Percentiles rank a stretch among this genome's conserved stretches.
phyloP scores from a whole-genome alignment of 2,888 invertebrate species.

The Andrena trimmerana region DNA sequence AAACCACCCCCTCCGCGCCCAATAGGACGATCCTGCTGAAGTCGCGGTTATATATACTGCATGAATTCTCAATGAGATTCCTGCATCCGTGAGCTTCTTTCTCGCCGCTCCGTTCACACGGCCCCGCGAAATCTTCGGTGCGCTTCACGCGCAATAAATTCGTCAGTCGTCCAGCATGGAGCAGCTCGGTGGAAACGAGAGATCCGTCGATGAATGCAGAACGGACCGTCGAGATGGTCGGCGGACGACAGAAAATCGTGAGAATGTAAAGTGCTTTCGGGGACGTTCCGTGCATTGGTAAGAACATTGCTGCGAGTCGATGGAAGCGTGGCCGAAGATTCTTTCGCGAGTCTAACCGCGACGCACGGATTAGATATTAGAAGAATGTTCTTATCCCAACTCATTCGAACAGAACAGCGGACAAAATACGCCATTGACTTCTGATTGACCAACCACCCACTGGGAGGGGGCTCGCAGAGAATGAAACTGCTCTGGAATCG shows the following conservation, averaged over 20 bases:
- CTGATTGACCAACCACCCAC: too few relatives aligned
- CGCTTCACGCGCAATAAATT: conserved; percentile 81
- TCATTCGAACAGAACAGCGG: too few relatives aligned
- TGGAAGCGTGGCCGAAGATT: neutral
- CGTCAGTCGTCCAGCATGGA: conserved; percentile 76
- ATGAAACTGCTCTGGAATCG: neutral
- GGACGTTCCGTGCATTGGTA: conserved; percentile 37
- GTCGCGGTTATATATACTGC: conserved; percentile 72
- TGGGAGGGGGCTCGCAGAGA: neutral
- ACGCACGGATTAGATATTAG: too few relatives aligned
- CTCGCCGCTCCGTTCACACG: conserved; percentile 54
- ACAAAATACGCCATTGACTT: too few relatives aligned
- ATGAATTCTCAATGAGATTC: conserved; percentile 80
- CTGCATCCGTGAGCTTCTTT: conserved; percentile 50
- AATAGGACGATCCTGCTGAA: conserved; percentile 67
- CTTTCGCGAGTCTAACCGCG: neutral
- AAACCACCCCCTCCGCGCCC: conserved; percentile 38
- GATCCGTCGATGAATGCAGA: conserved; percentile 81
- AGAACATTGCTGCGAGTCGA: conserved; percentile 34
- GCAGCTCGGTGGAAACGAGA: conserved; percentile 72
- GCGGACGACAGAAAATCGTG: conserved; percentile 69
- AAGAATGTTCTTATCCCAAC: too few relatives aligned
- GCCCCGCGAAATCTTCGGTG: conserved; percentile 76
- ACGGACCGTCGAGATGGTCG: conserved; percentile 65
- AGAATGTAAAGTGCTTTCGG: conserved; percentile 74